Conservation (phyloP, 2,888 invertebrate species). For the Polydrusus pterygomalis region DNA sequence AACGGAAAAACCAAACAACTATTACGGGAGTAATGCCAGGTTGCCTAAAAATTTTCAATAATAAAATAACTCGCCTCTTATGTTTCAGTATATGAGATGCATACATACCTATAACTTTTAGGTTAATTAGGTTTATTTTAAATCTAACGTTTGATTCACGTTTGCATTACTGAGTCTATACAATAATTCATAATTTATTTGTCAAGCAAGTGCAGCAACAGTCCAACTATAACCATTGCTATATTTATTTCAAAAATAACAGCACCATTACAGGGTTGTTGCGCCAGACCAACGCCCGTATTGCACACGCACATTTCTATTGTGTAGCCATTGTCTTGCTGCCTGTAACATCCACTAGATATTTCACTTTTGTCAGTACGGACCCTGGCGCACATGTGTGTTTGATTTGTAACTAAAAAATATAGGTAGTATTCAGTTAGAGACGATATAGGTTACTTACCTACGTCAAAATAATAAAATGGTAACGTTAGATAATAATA, state of each 20-base stretch:
- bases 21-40: too few species aligned
- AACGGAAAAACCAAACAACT: too few species aligned
- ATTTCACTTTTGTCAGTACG: slow-evolving; percentile 73
- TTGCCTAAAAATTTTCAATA: too few species aligned
- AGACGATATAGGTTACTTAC: too few species aligned
- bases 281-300: slow-evolving; percentile 61
- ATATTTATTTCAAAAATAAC: background rate
- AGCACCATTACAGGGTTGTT: slow-evolving; percentile 35
- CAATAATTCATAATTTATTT: background rate
- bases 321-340: slow-evolving; percentile 71
- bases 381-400: slow-evolving; percentile 81
- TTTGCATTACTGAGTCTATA: too few species aligned
- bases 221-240: background rate
- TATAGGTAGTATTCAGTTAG: slow-evolving; percentile 15
- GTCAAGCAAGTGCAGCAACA: background rate
- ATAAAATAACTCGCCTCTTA: too few species aligned
- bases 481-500: too few species aligned
- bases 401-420: slow-evolving; percentile 80
- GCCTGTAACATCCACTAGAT: slow-evolving; percentile 77
- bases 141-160: too few species aligned
- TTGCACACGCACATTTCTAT: slow-evolving; percentile 75
- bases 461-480: too few species aligned
- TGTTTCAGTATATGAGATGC: too few species aligned
- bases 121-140: too few species aligned
- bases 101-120: too few species aligned